Percentiles rank a stretch among this genome's conserved stretches.
phyloP scores from a whole-genome alignment of 2,113 vertebrate genomes.

The Asarcornis scutulata region DNA sequence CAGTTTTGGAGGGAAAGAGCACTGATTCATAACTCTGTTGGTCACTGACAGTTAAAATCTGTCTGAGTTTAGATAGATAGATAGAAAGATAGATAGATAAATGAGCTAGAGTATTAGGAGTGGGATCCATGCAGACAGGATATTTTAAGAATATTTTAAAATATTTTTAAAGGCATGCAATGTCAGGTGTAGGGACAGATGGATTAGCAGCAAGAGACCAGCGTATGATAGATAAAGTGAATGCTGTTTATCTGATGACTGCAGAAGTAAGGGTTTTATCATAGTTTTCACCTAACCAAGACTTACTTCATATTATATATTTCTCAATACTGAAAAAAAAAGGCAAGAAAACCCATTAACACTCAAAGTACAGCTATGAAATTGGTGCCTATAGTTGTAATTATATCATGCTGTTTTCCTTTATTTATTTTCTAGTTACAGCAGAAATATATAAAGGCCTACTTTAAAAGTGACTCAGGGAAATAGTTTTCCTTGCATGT shows the following conservation, averaged over 20 bases:
- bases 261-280: neutral
- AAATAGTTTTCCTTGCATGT: neutral
- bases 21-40: neutral
- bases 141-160: neutral
- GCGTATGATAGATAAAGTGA: neutral
- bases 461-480: neutral
- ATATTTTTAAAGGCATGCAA: neutral
- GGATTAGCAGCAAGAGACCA: constrained; percentile 23
- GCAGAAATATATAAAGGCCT: neutral
- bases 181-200: neutral
- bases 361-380: neutral
- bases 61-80: neutral
- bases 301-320: neutral
- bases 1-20: neutral
- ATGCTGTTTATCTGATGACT: neutral
- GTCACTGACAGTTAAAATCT: neutral
- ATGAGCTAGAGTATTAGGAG: neutral
- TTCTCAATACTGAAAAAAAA: neutral
- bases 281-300: neutral
- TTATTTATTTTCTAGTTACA: neutral
- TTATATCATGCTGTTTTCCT: neutral
- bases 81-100: too few species aligned
- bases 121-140: neutral
- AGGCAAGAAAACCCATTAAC: neutral
- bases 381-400: neutral